Base-by-base conservation (phyloP, 2,113 vertebrate species). In the Bambusicola thoracicus region DNA sequence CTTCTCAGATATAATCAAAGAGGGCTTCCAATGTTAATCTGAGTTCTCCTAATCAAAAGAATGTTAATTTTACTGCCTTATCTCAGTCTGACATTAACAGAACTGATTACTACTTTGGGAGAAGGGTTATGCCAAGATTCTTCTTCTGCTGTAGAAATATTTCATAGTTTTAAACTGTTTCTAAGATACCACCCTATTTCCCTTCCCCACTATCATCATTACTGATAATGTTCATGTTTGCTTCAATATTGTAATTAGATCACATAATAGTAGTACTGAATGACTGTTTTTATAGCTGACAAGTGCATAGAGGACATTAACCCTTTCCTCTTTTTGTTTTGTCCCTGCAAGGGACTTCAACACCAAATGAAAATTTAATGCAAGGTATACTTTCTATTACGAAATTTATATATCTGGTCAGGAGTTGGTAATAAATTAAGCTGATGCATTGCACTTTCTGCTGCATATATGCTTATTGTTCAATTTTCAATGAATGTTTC, bases 41-140 rank as follows among this genome's bases (percentile, higher is more conserved):
- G 81, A 67, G 65, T 77, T 91, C 49, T 92, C 24, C 38, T 87
- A 80, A 93, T 91, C 87, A 92, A 93, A 96, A 85, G 89, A 63
- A 96, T 92, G 88, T 63, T 92, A 93, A 91, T 94, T 77, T 91
- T 79, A 44, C 81, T 84, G 46, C 87, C 84, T 34, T 92, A 65
- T 94, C 80, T 67, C 72, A 56, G 59, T 90, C 70, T 93, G 87
- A 70, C 55, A 92, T 83, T 79, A 51, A 27, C 72, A 92, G 75
- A 87, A 91, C 65, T 89, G 89, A 96, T 77, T 92, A 36, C n/a
- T 55, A 81, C 68, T 77, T 68, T 88, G 20, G 51, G 72, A 87
- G 82, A 93, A 81, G 72, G 59, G 78, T 89, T 92, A 67, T 80
- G 63, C 49, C 85, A 92, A 91, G 32, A 13, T 87, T 85, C 5